phyloP scores from a whole-genome alignment of 2,113 vertebrate genomes.

The Indicator indicator region DNA sequence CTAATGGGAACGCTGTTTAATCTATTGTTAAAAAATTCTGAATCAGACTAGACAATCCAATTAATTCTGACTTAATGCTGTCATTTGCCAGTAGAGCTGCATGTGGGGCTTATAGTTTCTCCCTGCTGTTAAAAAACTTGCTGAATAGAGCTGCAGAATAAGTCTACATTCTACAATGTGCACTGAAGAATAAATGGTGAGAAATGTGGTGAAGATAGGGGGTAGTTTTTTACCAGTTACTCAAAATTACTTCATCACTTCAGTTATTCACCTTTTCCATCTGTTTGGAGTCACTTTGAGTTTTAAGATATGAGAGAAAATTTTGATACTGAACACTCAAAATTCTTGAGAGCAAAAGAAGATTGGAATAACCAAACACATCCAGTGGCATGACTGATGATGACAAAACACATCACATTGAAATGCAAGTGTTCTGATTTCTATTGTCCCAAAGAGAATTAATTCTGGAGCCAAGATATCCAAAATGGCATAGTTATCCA shows the following conservation, averaged over 20 bases:
- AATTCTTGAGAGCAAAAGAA: not conserved
- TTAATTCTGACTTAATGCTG: slow-evolving; percentile 11
- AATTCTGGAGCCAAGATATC: not conserved
- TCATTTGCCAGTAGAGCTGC: not conserved
- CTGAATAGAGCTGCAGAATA: not conserved
- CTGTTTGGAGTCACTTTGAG: not conserved
- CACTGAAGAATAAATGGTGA: not conserved
- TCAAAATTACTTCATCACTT: not conserved
- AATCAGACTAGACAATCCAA: not conserved
- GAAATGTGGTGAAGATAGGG: not conserved
- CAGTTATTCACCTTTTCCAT: not conserved
- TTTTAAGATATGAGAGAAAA: not conserved
- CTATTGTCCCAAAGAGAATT: not conserved
- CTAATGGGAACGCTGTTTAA: not conserved
- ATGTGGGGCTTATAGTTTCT: not conserved
- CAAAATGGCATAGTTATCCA: not conserved
- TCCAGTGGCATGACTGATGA: not conserved
- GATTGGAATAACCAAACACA: not conserved
- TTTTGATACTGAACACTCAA: not conserved
- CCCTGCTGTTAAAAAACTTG: not conserved
- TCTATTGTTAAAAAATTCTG: slow-evolving; percentile 4
- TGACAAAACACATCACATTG: not conserved
- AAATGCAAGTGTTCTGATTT: not conserved
- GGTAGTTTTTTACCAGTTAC: not conserved
- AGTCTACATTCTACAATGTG: not conserved